A percentile compares a stretch with the other conserved stretches of the same genome.
Evolutionary conservation across 2,113 vertebrate genomes (phyloP).

Genomic region (Garra rufa): DNA sequence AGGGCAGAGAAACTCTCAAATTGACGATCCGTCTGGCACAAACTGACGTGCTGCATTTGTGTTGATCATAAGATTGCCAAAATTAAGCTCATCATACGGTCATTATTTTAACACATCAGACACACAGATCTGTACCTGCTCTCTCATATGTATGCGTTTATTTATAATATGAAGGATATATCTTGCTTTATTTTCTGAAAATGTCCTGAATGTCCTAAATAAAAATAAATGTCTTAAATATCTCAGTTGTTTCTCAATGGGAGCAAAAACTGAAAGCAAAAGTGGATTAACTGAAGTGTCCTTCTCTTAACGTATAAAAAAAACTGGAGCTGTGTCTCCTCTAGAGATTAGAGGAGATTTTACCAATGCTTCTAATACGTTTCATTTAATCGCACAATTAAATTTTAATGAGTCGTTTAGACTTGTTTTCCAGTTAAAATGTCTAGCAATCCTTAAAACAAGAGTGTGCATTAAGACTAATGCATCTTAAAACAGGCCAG

Average conservation of each 20-base stretch:
- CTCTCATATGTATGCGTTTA: neutral
- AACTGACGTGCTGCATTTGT: neutral
- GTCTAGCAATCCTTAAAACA: too few species aligned
- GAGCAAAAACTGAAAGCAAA: neutral
- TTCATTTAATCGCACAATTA: too few species aligned
- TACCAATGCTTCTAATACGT: too few species aligned
- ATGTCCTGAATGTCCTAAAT: too few species aligned
- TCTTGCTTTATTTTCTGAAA: neutral
- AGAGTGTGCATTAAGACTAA: neutral
- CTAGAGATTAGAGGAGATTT: neutral
- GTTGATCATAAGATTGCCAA: constrained; percentile 4
- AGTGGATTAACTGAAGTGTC: neutral
- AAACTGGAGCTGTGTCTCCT: neutral
- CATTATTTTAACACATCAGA: neutral
- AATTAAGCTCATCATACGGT: neutral
- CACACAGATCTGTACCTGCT: neutral
- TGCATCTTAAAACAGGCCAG: neutral
- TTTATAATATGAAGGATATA: neutral
- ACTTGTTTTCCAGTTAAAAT: neutral
- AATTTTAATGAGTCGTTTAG: neutral
- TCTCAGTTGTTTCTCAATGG: too few species aligned
- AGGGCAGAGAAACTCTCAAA: constrained; percentile 59
- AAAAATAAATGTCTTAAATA: neutral
- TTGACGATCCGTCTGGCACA: constrained; percentile 1
- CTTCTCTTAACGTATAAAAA: neutral